Conservation (phyloP, 2,888 invertebrate species). For the Sphinx pinastri region DNA sequence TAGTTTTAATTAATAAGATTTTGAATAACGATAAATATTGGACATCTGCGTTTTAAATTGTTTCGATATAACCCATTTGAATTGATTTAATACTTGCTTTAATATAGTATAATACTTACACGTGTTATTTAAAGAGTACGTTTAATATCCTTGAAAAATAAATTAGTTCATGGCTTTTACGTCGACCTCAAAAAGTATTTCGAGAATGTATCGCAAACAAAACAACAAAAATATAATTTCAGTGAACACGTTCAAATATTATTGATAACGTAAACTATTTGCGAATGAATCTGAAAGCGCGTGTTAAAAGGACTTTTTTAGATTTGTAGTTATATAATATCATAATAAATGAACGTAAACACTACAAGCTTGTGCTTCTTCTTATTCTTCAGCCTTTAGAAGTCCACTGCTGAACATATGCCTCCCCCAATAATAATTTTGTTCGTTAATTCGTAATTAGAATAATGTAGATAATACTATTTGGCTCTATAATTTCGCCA, state of each 20-base stretch:
- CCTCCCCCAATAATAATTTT: no score
- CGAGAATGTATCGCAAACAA: slow-evolving; percentile 1
- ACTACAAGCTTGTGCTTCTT: no score
- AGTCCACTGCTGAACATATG: no score
- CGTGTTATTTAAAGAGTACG: slow-evolving; percentile 8
- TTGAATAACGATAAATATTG: no score
- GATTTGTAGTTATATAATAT: no score
- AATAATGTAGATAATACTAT: no score
- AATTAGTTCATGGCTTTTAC: slow-evolving; percentile 20
- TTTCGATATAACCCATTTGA: background rate
- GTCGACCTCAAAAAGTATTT: slow-evolving; percentile 18
- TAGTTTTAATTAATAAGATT: background rate
- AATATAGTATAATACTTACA: background rate
- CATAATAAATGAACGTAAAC: no score
- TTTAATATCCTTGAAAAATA: slow-evolving; percentile 6
- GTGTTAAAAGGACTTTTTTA: no score
- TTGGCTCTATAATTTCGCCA: no score
- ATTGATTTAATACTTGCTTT: background rate
- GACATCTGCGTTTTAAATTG: background rate
- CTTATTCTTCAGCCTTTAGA: no score
- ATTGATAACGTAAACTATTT: background rate
- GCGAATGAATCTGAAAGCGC: background rate
- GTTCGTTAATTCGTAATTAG: no score
- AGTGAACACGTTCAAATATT: slow-evolving; percentile 3
- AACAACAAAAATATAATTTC: background rate